Evolutionary conservation across 2,797 vertebrate genomes (phyloP), one percentile per base, ranked within the genome.

Genomic region (Fundulus diaphanus): DNA sequence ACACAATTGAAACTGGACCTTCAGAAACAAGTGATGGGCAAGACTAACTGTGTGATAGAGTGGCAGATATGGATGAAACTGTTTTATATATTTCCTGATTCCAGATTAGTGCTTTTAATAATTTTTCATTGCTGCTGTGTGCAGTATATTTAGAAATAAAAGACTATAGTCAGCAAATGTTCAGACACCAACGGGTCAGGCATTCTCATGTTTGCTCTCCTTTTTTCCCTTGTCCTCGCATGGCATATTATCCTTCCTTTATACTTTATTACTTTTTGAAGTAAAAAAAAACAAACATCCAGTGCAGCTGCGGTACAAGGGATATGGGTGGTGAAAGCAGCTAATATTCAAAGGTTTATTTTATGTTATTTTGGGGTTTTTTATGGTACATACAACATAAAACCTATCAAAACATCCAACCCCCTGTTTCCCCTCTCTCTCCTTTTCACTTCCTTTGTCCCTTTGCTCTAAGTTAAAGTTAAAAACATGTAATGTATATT

Each of bases 391-490:
- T 54, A 35, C 46, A 78, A 46, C 56, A 78, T 42, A 37, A 52
- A 61, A 22, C 70, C 27, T n/a, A 74, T 66, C 9, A 76, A 63
- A 69, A 68, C 68, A 35, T 52, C 52, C 15, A 6, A 7, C 15
- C 70, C 31, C 40, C 63, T 63, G 27, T 68, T n/a, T 57, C 1
- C 57, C 16, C 59, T 78, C 40, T 20, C 40, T 20, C 44, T 56
- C 12, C 48, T 68, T n/a, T 61, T 77, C 44, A 56, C 52, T 67
- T 70, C 22, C 33, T 54, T 31, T 76, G 9, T 63, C 24, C 59
- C 33, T 78, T 74, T 70, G 57, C 56, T 82, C 70, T 59, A 49
- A 69, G 48, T 78, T 59, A 74, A 18, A 70, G 61, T 66, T 67
- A 37, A 66, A 69, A n/a, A 13, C n/a, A 59, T 49, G 29, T 31